Conservation (phyloP, 2,888 invertebrate species). For the Hipparchia sbordonii region DNA sequence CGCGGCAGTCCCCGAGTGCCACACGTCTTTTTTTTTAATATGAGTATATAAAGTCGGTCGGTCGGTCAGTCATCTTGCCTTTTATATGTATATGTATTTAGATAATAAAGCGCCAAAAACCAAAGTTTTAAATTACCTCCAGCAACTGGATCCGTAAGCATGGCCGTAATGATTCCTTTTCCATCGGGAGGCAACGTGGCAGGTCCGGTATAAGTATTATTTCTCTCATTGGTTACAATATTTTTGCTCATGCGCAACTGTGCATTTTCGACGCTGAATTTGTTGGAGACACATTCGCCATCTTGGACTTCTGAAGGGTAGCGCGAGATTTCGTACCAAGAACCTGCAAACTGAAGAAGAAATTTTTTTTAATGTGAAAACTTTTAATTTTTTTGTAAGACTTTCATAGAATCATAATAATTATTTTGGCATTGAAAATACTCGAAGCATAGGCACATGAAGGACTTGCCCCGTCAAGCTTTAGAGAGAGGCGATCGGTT, state of each 20-base stretch:
- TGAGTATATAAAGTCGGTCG: too few species aligned
- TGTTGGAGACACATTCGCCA: slow-evolving; percentile 58
- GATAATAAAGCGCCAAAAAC: not conserved
- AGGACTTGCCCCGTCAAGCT: too few species aligned
- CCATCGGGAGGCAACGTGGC: slow-evolving; percentile 47
- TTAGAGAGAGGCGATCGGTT: too few species aligned
- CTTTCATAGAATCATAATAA: too few species aligned
- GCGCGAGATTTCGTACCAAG: slow-evolving; percentile 66
- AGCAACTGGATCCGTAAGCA: slow-evolving; percentile 41
- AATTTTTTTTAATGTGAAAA: too few species aligned
- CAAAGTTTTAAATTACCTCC: slow-evolving; percentile 43
- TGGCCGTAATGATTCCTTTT: slow-evolving; percentile 55
- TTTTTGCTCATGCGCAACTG: slow-evolving; percentile 52
- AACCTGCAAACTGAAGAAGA: slow-evolving; percentile 70
- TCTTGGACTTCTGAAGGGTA: slow-evolving; percentile 66
- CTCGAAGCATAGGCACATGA: too few species aligned
- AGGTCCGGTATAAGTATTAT: slow-evolving; percentile 43
- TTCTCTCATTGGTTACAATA: slow-evolving; percentile 54
- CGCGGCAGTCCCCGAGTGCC: too few species aligned
- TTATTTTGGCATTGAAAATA: too few species aligned
- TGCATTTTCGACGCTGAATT: slow-evolving; percentile 40
- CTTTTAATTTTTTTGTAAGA: too few species aligned
- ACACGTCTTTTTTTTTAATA: too few species aligned
- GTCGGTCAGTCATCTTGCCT: too few species aligned
- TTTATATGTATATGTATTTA: too few species aligned